Evolutionary conservation across 23 tunicate genomes (phyloP).

Genomic region (Aplidium turbinatum): DNA sequence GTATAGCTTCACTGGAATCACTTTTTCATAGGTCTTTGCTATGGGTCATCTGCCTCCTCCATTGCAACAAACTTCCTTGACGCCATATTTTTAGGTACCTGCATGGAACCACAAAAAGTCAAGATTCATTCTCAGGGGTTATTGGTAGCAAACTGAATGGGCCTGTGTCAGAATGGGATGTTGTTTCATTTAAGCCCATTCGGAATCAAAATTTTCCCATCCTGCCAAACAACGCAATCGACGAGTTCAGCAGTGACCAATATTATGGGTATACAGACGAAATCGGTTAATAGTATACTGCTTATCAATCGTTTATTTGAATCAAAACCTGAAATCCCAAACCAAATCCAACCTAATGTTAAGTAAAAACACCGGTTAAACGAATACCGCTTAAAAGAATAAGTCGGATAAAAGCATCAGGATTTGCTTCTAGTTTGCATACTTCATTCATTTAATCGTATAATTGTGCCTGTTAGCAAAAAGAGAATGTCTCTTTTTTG

Average conservation of each 20-base stretch:
- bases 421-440: too few species aligned
- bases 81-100: not conserved
- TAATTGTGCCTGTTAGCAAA: too few species aligned
- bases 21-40: not conserved
- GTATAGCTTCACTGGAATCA: not conserved
- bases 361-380: too few species aligned
- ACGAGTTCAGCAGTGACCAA: not conserved
- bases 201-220: not conserved
- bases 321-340: too few species aligned
- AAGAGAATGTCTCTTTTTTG: too few species aligned
- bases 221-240: not conserved
- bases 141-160: not conserved
- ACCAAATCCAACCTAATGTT: too few species aligned
- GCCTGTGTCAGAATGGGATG: not conserved
- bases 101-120: not conserved
- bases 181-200: not conserved
- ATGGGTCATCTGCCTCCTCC: not conserved
- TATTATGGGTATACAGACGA: not conserved
- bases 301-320: too few species aligned
- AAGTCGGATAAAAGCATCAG: too few species aligned
- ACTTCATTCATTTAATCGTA: too few species aligned
- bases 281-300: too few species aligned
- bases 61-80: not conserved
- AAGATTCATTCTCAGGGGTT: not conserved
- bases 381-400: too few species aligned